phyloP scores from a whole-genome alignment of 2,797 vertebrate genomes.

The Toxotes lorentzi region DNA sequence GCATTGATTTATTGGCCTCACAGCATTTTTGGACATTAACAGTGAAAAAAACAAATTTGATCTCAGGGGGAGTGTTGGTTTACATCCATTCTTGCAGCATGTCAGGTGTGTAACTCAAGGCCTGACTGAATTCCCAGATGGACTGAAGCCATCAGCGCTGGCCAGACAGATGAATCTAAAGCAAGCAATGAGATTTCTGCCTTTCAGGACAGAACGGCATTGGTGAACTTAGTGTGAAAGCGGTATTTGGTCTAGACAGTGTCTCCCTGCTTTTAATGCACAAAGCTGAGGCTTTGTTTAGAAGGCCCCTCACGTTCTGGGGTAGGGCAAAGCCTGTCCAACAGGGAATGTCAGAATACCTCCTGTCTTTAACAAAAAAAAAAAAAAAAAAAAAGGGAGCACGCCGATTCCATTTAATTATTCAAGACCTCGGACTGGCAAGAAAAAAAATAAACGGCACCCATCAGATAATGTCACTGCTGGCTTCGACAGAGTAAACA shows the following conservation, averaged over 20 bases:
- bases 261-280: constrained; percentile 67
- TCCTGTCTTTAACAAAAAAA: constrained; percentile 73
- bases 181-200: constrained; percentile 71
- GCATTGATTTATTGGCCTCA: constrained; percentile 72
- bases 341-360: constrained; percentile 70
- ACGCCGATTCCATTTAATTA: constrained; percentile 77
- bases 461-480: constrained; percentile 75
- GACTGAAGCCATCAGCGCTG: constrained; percentile 69
- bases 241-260: constrained; percentile 68
- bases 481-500: constrained; percentile 70
- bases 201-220: constrained; percentile 61
- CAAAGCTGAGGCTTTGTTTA: constrained; percentile 60
- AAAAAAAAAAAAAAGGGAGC: constrained; percentile 62
- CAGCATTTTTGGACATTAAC: constrained; percentile 71
- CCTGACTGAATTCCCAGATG: constrained; percentile 75
- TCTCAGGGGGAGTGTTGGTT: constrained; percentile 65
- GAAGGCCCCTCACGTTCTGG: constrained; percentile 68
- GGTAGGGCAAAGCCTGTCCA: constrained; percentile 70
- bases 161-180: constrained; percentile 74
- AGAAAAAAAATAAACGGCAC: constrained; percentile 64
- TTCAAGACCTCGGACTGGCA: constrained; percentile 74
- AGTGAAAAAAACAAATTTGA: constrained; percentile 71
- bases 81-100: constrained; percentile 74
- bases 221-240: constrained; percentile 67
- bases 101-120: constrained; percentile 78